phyloP scores from a whole-genome alignment of 2,888 invertebrate genomes.

The Mantis religiosa region DNA sequence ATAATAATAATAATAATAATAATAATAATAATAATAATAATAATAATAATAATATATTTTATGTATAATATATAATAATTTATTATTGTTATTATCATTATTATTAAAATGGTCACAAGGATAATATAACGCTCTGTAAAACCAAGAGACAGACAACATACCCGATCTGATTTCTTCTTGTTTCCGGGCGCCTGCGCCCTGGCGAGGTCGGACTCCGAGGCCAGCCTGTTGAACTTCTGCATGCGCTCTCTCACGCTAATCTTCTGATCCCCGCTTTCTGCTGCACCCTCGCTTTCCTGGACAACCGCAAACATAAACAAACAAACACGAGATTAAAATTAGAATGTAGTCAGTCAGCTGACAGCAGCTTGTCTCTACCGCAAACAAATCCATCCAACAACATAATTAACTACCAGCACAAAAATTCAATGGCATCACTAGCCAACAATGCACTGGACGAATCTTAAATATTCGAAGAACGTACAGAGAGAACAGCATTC shows the following conservation, averaged over 20 bases:
- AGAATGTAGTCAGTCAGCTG: neutral
- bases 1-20: no score
- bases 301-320: neutral
- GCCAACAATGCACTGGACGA: no score
- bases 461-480: no score
- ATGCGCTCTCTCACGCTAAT: constrained; percentile 90
- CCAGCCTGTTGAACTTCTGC: constrained; percentile 88
- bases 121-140: no score
- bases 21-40: no score
- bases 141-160: constrained; percentile 44
- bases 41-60: no score
- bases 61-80: no score
- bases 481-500: no score
- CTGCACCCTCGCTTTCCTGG: constrained; percentile 21
- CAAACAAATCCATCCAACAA: neutral
- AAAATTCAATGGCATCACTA: no score
- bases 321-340: neutral
- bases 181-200: constrained; percentile 39
- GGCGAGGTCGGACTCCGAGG: constrained; percentile 60
- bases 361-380: neutral
- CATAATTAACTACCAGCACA: no score
- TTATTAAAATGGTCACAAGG: no score
- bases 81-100: no score
- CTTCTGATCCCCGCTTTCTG: constrained; percentile 44
- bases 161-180: constrained; percentile 59